Evolutionary conservation across 1,140 invertebrate species (phyloP).

Genomic region (Drosophila sp.): DNA sequence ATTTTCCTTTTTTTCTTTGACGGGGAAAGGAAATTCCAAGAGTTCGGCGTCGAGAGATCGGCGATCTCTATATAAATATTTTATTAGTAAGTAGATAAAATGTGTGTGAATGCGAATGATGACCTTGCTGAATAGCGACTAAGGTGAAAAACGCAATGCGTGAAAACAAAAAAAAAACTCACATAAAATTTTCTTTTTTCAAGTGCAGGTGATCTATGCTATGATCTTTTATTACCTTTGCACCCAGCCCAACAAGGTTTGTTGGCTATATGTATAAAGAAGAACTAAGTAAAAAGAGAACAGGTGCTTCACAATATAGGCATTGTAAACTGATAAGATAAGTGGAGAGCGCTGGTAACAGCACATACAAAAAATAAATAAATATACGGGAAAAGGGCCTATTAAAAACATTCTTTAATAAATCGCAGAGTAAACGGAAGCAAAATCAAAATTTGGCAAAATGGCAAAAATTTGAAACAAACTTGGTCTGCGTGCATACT

Average conservation of each 20-base stretch:
- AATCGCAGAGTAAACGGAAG: background rate
- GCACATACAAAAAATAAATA: background rate
- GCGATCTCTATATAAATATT: conserved; percentile 75
- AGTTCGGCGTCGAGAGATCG: conserved; percentile 32
- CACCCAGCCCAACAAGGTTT: conserved; percentile 4
- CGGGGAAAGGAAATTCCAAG: conserved; percentile 62
- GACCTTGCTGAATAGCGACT: conserved; percentile 65
- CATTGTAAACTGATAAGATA: conserved; percentile 37
- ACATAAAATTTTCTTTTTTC: background rate
- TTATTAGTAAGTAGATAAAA: conserved; percentile 79
- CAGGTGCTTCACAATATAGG: background rate
- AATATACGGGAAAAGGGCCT: too few species aligned
- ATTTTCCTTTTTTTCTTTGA: conserved; percentile 15
- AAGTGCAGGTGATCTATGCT: conserved; percentile 36
- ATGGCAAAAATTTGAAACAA: too few species aligned
- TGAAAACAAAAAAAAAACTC: conserved; percentile 16
- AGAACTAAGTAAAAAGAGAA: conserved; percentile 6
- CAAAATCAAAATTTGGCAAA: too few species aligned
- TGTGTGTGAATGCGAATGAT: conserved; percentile 42
- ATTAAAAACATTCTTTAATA: too few species aligned
- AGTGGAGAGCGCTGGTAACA: background rate
- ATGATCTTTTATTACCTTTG: conserved; percentile 16
- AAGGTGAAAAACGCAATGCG: conserved; percentile 64
- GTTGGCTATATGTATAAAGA: conserved; percentile 49
- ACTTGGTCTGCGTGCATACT: too few species aligned